Percentiles rank a stretch among this genome's conserved stretches.
phyloP scores from a whole-genome alignment of 2,797 vertebrate genomes.

The Pachyuromys duprasi region DNA sequence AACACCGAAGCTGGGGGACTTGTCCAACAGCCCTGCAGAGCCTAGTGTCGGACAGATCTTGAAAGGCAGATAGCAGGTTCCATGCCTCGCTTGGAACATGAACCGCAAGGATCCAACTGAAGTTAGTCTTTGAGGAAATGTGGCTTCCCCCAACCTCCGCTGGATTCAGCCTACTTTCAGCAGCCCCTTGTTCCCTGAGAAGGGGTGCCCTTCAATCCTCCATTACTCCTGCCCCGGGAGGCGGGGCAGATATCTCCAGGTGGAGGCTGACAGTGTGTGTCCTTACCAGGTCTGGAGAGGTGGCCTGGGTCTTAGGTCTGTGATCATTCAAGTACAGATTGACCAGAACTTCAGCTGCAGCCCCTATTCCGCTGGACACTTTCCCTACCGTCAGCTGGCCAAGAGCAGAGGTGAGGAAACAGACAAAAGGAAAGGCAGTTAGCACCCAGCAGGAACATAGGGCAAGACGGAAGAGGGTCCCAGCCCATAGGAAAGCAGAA shows the following conservation, averaged over 20 bases:
- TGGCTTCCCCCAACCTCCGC: neutral
- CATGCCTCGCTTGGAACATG: neutral
- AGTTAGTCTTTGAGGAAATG: neutral
- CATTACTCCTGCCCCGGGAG: neutral
- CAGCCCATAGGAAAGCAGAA: slow-evolving; percentile 5
- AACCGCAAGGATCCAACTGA: neutral
- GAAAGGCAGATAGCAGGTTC: neutral
- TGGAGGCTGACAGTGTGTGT: neutral
- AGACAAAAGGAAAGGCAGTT: slow-evolving; percentile 76
- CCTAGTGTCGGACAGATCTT: neutral
- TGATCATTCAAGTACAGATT: slow-evolving; percentile 98
- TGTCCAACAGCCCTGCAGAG: neutral
- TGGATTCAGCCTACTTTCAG: neutral
- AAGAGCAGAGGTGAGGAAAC: slow-evolving; percentile 71
- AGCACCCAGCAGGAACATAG: neutral
- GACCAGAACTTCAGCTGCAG: slow-evolving; percentile 96
- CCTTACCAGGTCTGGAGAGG: slow-evolving; percentile 91
- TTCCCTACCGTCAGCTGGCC: slow-evolving; percentile 95
- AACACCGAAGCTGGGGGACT: neutral
- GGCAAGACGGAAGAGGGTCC: neutral
- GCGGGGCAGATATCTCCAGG: neutral
- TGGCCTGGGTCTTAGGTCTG: slow-evolving; percentile 90
- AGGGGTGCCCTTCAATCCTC: neutral
- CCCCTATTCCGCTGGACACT: slow-evolving; percentile 94
- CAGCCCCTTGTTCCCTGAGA: neutral